phyloP scores from a whole-genome alignment of 2,797 vertebrate species.

The Danionella dracula region DNA sequence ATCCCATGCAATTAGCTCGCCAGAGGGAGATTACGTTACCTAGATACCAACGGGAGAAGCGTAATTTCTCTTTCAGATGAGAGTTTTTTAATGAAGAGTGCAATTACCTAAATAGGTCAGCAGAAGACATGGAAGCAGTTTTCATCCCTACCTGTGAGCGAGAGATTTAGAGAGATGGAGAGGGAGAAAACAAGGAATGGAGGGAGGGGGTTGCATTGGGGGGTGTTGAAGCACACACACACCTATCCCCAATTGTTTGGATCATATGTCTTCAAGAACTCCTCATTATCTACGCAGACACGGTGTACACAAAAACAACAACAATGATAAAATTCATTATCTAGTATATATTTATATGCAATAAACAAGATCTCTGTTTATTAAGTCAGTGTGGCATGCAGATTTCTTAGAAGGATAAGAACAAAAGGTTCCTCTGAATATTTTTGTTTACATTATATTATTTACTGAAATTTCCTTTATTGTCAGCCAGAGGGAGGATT shows the following conservation, averaged over 20 bases:
- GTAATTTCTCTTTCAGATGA: conserved; percentile 90
- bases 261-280: conserved; percentile 27
- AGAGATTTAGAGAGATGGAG: conserved; percentile 55
- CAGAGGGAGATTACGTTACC: conserved; percentile 96
- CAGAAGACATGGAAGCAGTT: conserved; percentile 70
- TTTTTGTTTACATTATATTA: neutral
- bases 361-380: conserved; percentile 30
- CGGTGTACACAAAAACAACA: conserved; percentile 27
- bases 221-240: conserved; percentile 19
- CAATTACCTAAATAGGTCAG: conserved; percentile 88
- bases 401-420: conserved; percentile 25
- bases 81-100: conserved; percentile 88
- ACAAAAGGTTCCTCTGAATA: neutral
- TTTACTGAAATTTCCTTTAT: neutral
- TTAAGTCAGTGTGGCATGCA: conserved; percentile 5
- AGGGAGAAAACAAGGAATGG: conserved; percentile 36
- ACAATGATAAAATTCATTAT: conserved; percentile 34
- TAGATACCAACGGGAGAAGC: conserved; percentile 91
- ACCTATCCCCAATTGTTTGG: conserved; percentile 10
- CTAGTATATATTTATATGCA: conserved; percentile 20
- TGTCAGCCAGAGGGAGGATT: neutral
- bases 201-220: conserved; percentile 8
- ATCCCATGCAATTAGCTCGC: conserved; percentile 93
- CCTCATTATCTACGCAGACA: conserved; percentile 40
- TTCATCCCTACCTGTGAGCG: conserved; percentile 69